A percentile compares a stretch with the other conserved stretches of the same genome.
phyloP scores from a whole-genome alignment of 2,797 vertebrate species.

The Hippoglossus hippoglossus region DNA sequence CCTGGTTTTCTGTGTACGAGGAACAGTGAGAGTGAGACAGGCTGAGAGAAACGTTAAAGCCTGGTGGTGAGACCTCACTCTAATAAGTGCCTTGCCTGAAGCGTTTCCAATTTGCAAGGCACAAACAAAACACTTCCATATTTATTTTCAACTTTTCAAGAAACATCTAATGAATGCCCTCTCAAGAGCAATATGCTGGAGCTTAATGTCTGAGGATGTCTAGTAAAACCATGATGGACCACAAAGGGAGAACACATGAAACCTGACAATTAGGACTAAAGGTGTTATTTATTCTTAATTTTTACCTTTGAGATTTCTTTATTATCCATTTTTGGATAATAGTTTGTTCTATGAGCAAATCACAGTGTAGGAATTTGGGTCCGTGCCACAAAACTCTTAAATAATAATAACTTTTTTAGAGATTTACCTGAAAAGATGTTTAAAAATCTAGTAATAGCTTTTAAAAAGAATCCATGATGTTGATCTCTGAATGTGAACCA shows the following conservation, averaged over 20 bases:
- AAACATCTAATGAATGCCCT: conserved; percentile 37
- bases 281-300: conserved; percentile 26
- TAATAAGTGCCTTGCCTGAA: conserved; percentile 37
- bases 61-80: conserved; percentile 21
- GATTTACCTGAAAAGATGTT: neutral
- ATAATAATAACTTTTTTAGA: neutral
- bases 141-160: conserved; percentile 49
- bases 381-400: neutral
- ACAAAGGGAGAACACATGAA: conserved; percentile 38
- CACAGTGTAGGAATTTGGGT: neutral
- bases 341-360: neutral
- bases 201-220: conserved; percentile 36
- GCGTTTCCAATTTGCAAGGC: conserved; percentile 42
- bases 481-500: conserved; percentile 6
- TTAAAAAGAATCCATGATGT: conserved; percentile 14
- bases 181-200: conserved; percentile 31
- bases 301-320: neutral
- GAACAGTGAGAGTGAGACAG: neutral
- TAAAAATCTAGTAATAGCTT: neutral
- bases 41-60: conserved; percentile 44
- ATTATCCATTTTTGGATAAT: neutral
- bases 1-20: conserved; percentile 19
- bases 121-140: conserved; percentile 43
- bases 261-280: conserved; percentile 29
- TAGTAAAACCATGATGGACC: conserved; percentile 42